phyloP scores from a whole-genome alignment of 2,888 invertebrate species.

The Agrenia bidenticulata region DNA sequence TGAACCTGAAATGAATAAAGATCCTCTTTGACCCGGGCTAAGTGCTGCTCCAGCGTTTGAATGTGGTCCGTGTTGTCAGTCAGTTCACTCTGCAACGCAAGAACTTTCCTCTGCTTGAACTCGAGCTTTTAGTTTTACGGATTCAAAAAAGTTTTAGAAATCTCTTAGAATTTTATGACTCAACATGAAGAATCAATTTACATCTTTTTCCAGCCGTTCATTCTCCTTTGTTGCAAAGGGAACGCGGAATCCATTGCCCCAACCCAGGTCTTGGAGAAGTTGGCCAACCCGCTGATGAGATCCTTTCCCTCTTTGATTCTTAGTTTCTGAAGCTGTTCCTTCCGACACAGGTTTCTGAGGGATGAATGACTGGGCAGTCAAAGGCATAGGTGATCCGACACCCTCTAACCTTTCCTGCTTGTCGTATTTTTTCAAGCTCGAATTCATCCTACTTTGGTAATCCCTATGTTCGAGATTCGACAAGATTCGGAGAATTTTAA shows the following conservation, averaged over 20 bases:
- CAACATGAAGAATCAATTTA: conserved; percentile 5
- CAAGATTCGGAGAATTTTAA: no score
- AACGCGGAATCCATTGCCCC: conserved; percentile 29
- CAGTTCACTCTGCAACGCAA: conserved; percentile 29
- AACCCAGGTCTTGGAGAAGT: conserved; percentile 24
- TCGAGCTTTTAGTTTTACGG: conserved; percentile 22
- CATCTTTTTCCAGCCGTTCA: conserved; percentile 30
- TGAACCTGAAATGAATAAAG: conserved; percentile 8
- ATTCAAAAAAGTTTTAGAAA: background rate
- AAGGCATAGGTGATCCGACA: background rate
- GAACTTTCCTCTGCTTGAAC: conserved; percentile 23
- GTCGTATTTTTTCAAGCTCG: background rate
- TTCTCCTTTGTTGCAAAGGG: conserved; percentile 36
- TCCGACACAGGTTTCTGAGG: background rate
- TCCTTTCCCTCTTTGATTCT: no score
- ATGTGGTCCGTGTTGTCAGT: conserved; percentile 29
- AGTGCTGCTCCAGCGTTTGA: conserved; percentile 23
- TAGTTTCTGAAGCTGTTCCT: no score
- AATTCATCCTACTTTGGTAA: no score
- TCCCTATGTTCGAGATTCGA: no score
- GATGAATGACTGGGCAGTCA: background rate
- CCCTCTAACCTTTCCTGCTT: background rate
- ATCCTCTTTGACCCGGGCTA: conserved; percentile 27
- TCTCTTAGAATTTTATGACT: background rate
- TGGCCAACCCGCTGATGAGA: background rate